Base-by-base conservation (phyloP, 2,797 vertebrate species). In the Xenops minutus region DNA sequence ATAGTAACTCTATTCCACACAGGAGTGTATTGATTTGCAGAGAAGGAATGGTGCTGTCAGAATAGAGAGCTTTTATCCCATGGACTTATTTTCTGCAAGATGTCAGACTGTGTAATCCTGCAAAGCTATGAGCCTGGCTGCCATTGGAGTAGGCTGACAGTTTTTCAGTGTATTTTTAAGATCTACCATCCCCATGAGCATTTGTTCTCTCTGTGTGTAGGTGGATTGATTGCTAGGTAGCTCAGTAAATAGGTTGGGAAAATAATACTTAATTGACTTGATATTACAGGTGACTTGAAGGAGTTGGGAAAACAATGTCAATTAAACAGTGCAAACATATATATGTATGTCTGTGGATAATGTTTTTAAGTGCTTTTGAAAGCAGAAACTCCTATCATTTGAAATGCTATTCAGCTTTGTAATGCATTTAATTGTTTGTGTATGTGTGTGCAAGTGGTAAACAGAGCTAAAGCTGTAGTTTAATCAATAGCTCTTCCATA, bases 251-350 rank as follows among this genome's bases (percentile, higher is more conserved):
- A 97, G 94, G 88, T 95, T 96, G 96, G 89, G 95, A 97, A 97
- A 97, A 97, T 97, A 96, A 96, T 96, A 95, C 95, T 97, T 97
- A 96, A 97, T 97, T 96, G 94, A 95, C 92, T 96, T 96, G 96
- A 97, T 97, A 96, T 95, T 96, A 94, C 95, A 95, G 95, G 94
- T 96, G 92, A 95, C 92, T 95, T 96, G 96, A 95, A 97, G 84
- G 84, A 96, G 93, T 95, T 96, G 96, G 95, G 95, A 94, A 97
- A 97, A 97, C 92, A 97, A 83, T 93, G 94, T 96, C 97, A 97
- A 94, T 97, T 97, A 97, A 94, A 85, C 67, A 87, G 66, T 85
- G 74, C 88, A 89, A 92, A 88, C 68, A 90, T 72, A 76, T 88
- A 85, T 86, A 39, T 72, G 30, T 81, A 62, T 85, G 75, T 92